Evolutionary conservation across 1,140 invertebrate species (phyloP).

Genomic region (Drosophila parabipectinata): DNA sequence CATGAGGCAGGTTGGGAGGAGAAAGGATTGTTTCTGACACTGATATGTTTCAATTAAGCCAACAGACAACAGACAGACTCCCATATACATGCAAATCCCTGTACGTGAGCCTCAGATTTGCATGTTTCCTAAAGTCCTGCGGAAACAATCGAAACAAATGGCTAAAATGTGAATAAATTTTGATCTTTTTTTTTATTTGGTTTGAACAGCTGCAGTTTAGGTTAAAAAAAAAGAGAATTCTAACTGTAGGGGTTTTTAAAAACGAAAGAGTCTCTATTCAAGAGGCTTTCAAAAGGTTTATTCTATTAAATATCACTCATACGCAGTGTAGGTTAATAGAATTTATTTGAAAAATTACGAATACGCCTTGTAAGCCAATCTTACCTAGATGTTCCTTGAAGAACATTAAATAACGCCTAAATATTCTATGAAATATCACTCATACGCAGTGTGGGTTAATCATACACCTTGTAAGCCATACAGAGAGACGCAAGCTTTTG

Average conservation of each 20-base stretch:
- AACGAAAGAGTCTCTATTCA: too few relatives aligned
- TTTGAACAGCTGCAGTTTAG: not conserved
- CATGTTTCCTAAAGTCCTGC: conserved; percentile 17
- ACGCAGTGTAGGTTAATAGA: not conserved
- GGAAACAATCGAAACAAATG: not conserved
- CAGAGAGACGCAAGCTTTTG: too few relatives aligned
- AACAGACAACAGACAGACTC: conserved; percentile 9
- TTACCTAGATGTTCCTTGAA: too few relatives aligned
- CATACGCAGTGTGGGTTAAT: not conserved
- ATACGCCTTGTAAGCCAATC: too few relatives aligned
- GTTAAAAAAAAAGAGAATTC: too few relatives aligned
- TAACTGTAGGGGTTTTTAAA: too few relatives aligned
- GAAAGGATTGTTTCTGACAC: conserved; percentile 14
- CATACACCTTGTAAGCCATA: too few relatives aligned
- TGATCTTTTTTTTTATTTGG: too few relatives aligned
- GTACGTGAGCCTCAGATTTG: conserved; percentile 30
- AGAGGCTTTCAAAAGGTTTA: too few relatives aligned
- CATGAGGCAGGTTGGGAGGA: not conserved
- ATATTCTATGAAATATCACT: not conserved
- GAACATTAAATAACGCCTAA: too few relatives aligned
- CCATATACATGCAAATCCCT: not conserved
- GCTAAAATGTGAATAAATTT: not conserved
- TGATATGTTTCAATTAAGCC: conserved; percentile 54
- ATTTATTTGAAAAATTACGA: too few relatives aligned
- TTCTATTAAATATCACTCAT: not conserved